Conservation (phyloP, 2,888 invertebrate species). For the Tetranychus truncatus region DNA sequence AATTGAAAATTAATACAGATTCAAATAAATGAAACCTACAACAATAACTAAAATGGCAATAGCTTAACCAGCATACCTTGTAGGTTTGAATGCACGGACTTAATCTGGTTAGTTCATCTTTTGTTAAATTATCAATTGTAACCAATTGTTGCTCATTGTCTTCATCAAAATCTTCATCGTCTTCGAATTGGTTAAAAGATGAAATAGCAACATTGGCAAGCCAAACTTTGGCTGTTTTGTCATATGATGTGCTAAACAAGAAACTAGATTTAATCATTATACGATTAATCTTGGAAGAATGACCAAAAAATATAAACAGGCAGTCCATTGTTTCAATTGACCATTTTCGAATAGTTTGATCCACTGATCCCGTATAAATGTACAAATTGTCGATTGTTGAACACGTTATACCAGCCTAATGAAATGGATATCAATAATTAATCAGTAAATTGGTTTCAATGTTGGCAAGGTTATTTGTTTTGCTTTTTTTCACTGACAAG, state of each 20-base stretch:
- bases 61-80: background rate
- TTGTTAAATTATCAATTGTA: background rate
- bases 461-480: background rate
- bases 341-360: constrained; percentile 38
- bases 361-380: constrained; percentile 37
- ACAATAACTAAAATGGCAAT: background rate
- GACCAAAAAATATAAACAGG: constrained; percentile 34
- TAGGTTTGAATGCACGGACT: constrained; percentile 8
- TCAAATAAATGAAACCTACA: background rate
- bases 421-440: background rate
- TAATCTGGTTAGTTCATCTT: background rate
- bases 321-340: constrained; percentile 37
- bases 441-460: background rate
- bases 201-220: constrained; percentile 32
- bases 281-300: constrained; percentile 35
- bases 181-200: background rate
- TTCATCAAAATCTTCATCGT: background rate
- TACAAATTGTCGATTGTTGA: constrained; percentile 35
- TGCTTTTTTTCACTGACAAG: background rate
- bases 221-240: constrained; percentile 35
- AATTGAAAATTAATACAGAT: background rate
- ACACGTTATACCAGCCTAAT: constrained; percentile 36
- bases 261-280: constrained; percentile 35
- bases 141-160: background rate
- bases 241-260: constrained; percentile 31